phyloP scores from a whole-genome alignment of 2,888 invertebrate genomes.

The Epirrhoe tristata region DNA sequence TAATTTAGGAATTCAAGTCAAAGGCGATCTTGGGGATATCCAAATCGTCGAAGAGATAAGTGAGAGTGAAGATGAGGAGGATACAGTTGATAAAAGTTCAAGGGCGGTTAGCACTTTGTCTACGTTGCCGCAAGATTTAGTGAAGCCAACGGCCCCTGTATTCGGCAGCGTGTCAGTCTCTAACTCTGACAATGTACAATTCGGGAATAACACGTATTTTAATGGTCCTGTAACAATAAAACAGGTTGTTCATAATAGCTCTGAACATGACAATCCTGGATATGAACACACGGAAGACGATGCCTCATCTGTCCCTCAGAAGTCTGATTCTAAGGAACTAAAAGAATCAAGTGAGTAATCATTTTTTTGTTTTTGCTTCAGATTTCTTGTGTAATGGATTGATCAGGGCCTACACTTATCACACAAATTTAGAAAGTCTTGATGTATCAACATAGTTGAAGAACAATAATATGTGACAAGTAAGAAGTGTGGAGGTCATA shows the following conservation, averaged over 20 bases:
- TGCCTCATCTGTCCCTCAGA: slow-evolving; percentile 30
- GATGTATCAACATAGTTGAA: neutral
- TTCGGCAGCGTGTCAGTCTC: slow-evolving; percentile 87
- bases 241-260: slow-evolving; percentile 86
- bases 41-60: slow-evolving; percentile 65
- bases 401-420: neutral
- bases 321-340: slow-evolving; percentile 30
- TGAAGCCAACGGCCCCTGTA: slow-evolving; percentile 56
- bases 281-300: slow-evolving; percentile 65
- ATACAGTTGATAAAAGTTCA: slow-evolving; percentile 35
- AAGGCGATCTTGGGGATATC: slow-evolving; percentile 68
- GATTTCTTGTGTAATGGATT: neutral
- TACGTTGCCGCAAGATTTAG: slow-evolving; percentile 55
- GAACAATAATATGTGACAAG: too few species aligned
- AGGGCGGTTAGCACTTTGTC: slow-evolving; percentile 48
- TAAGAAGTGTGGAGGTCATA: too few species aligned
- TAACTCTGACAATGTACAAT: slow-evolving; percentile 89
- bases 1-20: slow-evolving; percentile 60
- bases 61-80: slow-evolving; percentile 59
- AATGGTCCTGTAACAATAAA: slow-evolving; percentile 92
- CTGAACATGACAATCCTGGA: slow-evolving; percentile 67
- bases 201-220: slow-evolving; percentile 91
- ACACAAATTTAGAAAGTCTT: neutral
- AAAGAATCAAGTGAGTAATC: slow-evolving; percentile 43
- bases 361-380: neutral